Conservation (phyloP, 2,797 vertebrate species). For the Knipowitschia caucasica region DNA sequence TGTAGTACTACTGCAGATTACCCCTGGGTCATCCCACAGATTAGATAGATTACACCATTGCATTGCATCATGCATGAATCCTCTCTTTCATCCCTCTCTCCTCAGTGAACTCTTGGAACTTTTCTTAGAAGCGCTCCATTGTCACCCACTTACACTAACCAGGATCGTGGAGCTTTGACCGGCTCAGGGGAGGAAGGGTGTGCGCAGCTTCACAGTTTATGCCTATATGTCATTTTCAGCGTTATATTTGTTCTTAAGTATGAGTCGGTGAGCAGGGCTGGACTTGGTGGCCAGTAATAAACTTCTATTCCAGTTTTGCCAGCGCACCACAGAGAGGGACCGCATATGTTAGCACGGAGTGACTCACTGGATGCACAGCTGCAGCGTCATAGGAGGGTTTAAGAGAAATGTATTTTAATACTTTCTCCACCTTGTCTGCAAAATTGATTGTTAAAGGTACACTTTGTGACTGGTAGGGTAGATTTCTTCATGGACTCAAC, state of each 20-base stretch:
- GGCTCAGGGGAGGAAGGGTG: conserved; percentile 39
- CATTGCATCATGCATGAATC: too few relatives aligned
- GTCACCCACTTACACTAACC: conserved; percentile 68
- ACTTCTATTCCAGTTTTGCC: conserved; percentile 69
- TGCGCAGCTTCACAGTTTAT: conserved; percentile 57
- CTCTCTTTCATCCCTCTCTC: conserved; percentile 36
- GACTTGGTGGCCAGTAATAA: conserved; percentile 73
- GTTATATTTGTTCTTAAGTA: conserved; percentile 72
- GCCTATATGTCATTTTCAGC: conserved; percentile 67
- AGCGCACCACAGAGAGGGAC: conserved; percentile 54
- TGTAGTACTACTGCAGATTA: too few relatives aligned
- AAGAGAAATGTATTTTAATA: too few relatives aligned
- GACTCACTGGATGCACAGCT: conserved; percentile 38
- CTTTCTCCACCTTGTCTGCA: too few relatives aligned
- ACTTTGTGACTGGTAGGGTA: too few relatives aligned
- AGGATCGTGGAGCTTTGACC: conserved; percentile 58
- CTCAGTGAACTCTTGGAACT: conserved; percentile 33
- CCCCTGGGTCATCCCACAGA: too few relatives aligned
- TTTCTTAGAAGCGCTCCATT: conserved; percentile 42
- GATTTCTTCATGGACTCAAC: too few relatives aligned
- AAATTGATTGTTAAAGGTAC: too few relatives aligned
- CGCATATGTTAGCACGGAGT: conserved; percentile 52
- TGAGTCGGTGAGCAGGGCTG: conserved; percentile 65
- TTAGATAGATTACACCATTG: too few relatives aligned
- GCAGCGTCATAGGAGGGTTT: conserved; percentile 1